Conservation (phyloP, 1,140 invertebrate genomes). For the Pogonus chalceus region DNA sequence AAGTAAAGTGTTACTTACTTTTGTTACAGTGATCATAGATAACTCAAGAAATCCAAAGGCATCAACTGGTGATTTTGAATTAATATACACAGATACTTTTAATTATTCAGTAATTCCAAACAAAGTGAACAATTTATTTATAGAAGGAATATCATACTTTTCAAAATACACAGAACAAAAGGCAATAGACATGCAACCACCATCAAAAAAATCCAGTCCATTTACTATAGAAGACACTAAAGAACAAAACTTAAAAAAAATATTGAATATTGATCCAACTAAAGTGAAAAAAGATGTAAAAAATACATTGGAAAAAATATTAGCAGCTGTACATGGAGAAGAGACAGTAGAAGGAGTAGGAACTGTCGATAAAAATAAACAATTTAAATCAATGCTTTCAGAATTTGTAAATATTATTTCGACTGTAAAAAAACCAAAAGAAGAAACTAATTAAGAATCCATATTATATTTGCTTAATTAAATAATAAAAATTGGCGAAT, state of each 20-base stretch:
- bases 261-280: not conserved
- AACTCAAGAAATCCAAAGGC: constrained; percentile 37
- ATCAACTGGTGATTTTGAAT: constrained; percentile 46
- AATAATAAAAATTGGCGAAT: not conserved
- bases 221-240: not conserved
- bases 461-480: not conserved
- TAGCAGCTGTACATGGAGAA: not conserved
- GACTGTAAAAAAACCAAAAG: not conserved
- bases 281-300: not conserved
- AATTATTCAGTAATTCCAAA: not conserved
- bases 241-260: not conserved
- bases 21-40: constrained; percentile 46
- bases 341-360: not conserved
- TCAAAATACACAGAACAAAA: no score
- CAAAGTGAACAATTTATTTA: not conserved
- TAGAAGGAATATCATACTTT: not conserved
- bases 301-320: not conserved
- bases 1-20: not conserved
- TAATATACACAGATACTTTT: constrained; percentile 25
- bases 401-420: not conserved
- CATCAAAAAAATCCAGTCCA: no score
- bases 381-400: not conserved
- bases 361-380: not conserved
- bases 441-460: not conserved
- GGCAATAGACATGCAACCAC: no score